Conservation (phyloP, 2,888 invertebrate species). For the Drosophila vallismaia region DNA sequence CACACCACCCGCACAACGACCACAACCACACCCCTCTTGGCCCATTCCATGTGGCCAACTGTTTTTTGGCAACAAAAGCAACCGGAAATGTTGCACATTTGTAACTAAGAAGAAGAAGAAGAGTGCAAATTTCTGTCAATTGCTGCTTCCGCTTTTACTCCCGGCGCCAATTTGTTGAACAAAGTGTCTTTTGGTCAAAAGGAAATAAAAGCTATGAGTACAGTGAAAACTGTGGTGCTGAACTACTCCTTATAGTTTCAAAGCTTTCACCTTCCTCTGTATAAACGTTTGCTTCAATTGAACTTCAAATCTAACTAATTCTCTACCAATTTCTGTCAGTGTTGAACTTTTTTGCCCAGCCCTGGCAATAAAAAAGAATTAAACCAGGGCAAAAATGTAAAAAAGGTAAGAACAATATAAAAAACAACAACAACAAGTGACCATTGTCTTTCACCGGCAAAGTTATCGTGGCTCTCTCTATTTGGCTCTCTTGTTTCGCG, state of each 20-base stretch:
- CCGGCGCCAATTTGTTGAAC: constrained; percentile 27
- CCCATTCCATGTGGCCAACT: constrained; percentile 53
- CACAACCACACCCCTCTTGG: no score
- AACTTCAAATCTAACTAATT: background rate
- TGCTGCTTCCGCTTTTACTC: constrained; percentile 65
- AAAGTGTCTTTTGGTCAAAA: constrained; percentile 11
- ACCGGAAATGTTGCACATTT: constrained; percentile 74
- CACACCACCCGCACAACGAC: constrained; percentile 48
- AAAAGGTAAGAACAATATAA: constrained; percentile 6
- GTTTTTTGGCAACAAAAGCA: constrained; percentile 34
- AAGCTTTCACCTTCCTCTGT: background rate
- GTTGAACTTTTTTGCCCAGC: constrained; percentile 5
- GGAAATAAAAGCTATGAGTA: background rate
- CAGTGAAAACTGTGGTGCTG: background rate
- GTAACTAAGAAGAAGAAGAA: constrained; percentile 60
- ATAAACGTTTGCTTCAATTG: no score
- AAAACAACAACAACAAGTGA: constrained; percentile 18
- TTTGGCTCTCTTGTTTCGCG: constrained; percentile 11
- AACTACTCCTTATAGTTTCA: background rate
- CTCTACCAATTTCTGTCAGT: constrained; percentile 16
- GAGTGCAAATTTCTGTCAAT: constrained; percentile 75
- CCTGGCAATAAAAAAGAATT: constrained; percentile 13
- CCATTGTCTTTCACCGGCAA: constrained; percentile 24
- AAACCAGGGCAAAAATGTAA: constrained; percentile 16
- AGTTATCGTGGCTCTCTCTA: constrained; percentile 1